Evolutionary conservation across 2,113 vertebrate genomes (phyloP).

Genomic region (Catagonus wagneri): DNA sequence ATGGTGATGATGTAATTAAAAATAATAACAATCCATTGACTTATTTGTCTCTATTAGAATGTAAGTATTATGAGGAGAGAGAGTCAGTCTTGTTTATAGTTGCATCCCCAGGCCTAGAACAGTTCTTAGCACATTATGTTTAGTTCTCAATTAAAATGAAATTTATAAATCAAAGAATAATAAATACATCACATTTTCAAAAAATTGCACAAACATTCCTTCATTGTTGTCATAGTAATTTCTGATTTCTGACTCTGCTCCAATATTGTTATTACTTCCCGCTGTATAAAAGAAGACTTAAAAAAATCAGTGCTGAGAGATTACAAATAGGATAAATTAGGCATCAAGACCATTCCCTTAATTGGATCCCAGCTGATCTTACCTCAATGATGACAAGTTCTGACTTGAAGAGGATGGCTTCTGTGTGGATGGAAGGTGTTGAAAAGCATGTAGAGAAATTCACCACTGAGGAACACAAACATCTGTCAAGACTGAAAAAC

Average conservation of each 20-base stretch:
- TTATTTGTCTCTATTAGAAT: background rate
- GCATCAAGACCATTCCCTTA: background rate
- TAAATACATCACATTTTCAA: slow-evolving; percentile 6
- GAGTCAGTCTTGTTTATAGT: background rate
- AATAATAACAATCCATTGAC: background rate
- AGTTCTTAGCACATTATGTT: background rate
- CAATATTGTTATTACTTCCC: background rate
- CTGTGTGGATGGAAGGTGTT: background rate
- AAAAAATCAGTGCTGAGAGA: background rate
- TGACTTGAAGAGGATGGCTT: background rate
- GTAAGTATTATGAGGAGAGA: background rate
- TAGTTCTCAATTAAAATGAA: background rate
- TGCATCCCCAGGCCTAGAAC: background rate
- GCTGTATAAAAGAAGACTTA: background rate
- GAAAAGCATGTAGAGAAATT: background rate
- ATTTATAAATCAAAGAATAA: slow-evolving; percentile 18
- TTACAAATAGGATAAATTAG: background rate
- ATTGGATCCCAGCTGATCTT: background rate
- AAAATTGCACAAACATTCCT: slow-evolving; percentile 8
- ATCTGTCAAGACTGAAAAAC: background rate
- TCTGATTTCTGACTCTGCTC: background rate
- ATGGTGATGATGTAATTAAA: background rate
- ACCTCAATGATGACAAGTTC: background rate
- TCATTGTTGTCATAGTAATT: background rate
- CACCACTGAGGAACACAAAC: background rate